Evolutionary conservation across 2,113 vertebrate genomes (phyloP).

Genomic region (Nerophis ophidion): DNA sequence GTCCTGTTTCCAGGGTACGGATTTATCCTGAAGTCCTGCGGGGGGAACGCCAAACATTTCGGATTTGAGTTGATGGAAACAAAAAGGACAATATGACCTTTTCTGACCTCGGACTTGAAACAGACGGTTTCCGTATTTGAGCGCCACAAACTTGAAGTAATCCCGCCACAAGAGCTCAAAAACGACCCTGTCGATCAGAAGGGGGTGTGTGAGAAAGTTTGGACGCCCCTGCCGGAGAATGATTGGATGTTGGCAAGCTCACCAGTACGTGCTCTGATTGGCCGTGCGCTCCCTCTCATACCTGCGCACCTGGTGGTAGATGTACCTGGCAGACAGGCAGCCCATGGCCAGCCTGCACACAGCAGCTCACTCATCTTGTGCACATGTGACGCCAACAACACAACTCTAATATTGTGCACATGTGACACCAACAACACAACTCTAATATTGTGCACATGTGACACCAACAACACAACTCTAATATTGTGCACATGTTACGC

Average conservation of each 20-base stretch:
- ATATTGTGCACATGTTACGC: neutral
- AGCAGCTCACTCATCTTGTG: neutral
- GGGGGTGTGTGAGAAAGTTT: neutral
- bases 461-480: neutral
- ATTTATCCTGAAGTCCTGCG: constrained; percentile 77
- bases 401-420: neutral
- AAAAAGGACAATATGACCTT: neutral
- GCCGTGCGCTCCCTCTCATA: constrained; percentile 74
- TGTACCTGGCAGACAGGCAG: constrained; percentile 77
- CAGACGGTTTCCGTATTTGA: constrained; percentile 74
- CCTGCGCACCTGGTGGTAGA: constrained; percentile 75
- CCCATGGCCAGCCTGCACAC: constrained; percentile 74
- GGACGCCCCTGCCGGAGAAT: too few relatives aligned
- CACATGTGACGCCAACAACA: neutral
- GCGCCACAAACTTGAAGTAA: constrained; percentile 77
- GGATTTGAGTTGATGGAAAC: neutral
- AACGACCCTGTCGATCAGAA: constrained; percentile 70
- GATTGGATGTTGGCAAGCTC: neutral
- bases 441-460: neutral
- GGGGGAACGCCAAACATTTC: neutral
- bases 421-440: neutral
- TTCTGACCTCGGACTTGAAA: constrained; percentile 70
- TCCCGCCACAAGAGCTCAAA: constrained; percentile 83
- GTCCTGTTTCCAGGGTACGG: constrained; percentile 76
- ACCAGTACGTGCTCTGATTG: constrained; percentile 83